A percentile compares a stretch with the other conserved stretches of the same genome.
Conservation (phyloP, 2,113 vertebrate species). For the Rhynchomys soricoides region DNA sequence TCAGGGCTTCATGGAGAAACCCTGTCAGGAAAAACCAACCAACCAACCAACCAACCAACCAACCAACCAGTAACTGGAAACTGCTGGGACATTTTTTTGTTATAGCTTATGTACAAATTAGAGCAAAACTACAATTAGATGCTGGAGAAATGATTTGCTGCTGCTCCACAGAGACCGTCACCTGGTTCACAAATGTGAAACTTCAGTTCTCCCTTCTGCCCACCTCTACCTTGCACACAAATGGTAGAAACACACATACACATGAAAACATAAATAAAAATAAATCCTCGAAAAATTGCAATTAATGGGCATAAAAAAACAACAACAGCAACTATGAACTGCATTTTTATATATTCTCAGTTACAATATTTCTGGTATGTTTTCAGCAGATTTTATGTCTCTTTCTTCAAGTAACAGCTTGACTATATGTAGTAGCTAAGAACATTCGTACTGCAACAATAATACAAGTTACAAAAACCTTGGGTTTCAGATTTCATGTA, state of each 20-base stretch:
- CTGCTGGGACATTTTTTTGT: neutral
- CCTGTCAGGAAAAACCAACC: neutral
- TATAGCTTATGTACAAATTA: neutral
- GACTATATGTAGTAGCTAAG: neutral
- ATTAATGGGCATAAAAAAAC: neutral
- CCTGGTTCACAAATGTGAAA: neutral
- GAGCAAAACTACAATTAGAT: too few relatives aligned
- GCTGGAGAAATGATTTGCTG: neutral
- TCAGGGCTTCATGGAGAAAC: neutral
- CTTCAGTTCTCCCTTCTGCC: neutral
- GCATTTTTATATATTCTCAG: neutral
- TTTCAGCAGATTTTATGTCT: constrained; percentile 40
- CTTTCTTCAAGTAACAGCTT: constrained; percentile 26
- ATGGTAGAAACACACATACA: neutral
- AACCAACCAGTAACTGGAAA: neutral
- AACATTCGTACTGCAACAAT: neutral
- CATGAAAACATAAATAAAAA: neutral
- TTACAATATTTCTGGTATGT: neutral
- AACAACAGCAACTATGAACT: constrained; percentile 27
- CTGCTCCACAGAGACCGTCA: neutral
- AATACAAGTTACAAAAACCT: constrained; percentile 25
- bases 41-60: too few relatives aligned
- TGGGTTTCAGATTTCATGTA: constrained; percentile 33
- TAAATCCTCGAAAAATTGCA: neutral
- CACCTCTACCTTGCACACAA: neutral